These are phyloP conservation scores for Drosophila acutilabella DNA, from an alignment of 2,888 invertebrate genomes.

Conservation along the genomic window DNA sequence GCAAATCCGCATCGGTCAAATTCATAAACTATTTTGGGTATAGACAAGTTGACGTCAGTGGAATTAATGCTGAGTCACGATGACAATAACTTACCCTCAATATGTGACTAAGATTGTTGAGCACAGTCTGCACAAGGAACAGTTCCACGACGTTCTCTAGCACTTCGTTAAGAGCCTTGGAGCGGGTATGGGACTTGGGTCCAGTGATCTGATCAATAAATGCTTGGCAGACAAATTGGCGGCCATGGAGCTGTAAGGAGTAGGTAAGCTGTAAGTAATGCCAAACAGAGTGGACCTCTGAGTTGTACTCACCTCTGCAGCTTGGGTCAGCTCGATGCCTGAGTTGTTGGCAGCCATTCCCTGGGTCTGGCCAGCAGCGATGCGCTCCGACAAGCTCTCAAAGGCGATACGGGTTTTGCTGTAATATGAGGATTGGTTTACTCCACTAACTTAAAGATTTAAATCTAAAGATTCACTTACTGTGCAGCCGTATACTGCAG, in stretches of 20 bases:
- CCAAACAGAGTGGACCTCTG: not conserved
- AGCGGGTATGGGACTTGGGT: conserved; percentile 84
- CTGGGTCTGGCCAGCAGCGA: conserved; percentile 87
- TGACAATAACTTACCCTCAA: conserved; percentile 87
- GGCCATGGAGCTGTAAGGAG: conserved; percentile 90
- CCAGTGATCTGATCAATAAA: conserved; percentile 87
- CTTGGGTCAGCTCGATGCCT: conserved; percentile 92
- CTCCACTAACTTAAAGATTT: too few species aligned
- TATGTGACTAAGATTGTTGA: conserved; percentile 91
- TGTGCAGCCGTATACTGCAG: conserved; percentile 85
- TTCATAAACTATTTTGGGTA: conserved; percentile 62
- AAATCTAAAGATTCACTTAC: conserved; percentile 71
- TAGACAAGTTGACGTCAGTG: not conserved
- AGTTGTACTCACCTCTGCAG: conserved; percentile 88
- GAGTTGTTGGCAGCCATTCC: conserved; percentile 95
- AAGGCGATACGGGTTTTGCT: conserved; percentile 90
- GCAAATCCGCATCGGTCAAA: conserved; percentile 70
- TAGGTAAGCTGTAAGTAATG: not conserved
- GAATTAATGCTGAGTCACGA: not conserved
- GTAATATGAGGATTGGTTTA: conserved; percentile 38
- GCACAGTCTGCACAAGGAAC: conserved; percentile 91
- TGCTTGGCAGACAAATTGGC: conserved; percentile 90
- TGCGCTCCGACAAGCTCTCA: conserved; percentile 89
- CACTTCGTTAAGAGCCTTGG: conserved; percentile 87
- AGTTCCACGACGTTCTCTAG: conserved; percentile 91